A percentile compares a stretch with the other conserved stretches of the same genome.
Evolutionary conservation across 2,797 vertebrate species (phyloP).

Genomic region (Sebastes kiyomatsui): DNA sequence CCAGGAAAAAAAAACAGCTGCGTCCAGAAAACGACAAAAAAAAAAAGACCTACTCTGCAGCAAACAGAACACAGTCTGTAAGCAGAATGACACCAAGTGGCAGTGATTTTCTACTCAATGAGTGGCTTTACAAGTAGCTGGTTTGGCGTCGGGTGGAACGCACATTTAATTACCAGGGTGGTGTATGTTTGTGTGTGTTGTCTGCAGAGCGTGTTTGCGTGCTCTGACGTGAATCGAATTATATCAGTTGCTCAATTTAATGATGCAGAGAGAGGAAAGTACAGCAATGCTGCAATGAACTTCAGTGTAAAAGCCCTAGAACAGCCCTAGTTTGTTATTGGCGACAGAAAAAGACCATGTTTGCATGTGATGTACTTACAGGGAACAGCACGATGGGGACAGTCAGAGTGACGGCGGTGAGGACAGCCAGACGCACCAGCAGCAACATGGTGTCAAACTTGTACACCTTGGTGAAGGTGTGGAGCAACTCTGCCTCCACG

Average conservation of each 20-base stretch:
- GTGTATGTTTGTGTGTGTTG: conserved; percentile 7
- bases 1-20: conserved; percentile 21
- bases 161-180: conserved; percentile 16
- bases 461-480: conserved; percentile 94
- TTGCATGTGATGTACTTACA: conserved; percentile 82
- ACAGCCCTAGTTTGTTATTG: no score
- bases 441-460: conserved; percentile 90
- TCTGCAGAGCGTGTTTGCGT: neutral
- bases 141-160: neutral
- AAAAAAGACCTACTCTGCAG: neutral
- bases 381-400: conserved; percentile 98
- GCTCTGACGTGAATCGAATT: conserved; percentile 36
- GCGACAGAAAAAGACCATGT: neutral
- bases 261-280: neutral
- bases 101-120: neutral
- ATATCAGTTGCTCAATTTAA: neutral
- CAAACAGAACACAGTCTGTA: conserved; percentile 45
- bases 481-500: conserved; percentile 95
- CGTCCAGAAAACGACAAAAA: conserved; percentile 19
- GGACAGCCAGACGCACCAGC: conserved; percentile 93
- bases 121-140: conserved; percentile 6
- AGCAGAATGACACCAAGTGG: conserved; percentile 15
- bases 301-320: neutral
- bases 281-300: neutral
- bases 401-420: conserved; percentile 94